phyloP scores from a whole-genome alignment of 2,888 invertebrate species.

The Leptinotarsa rubiginosa region DNA sequence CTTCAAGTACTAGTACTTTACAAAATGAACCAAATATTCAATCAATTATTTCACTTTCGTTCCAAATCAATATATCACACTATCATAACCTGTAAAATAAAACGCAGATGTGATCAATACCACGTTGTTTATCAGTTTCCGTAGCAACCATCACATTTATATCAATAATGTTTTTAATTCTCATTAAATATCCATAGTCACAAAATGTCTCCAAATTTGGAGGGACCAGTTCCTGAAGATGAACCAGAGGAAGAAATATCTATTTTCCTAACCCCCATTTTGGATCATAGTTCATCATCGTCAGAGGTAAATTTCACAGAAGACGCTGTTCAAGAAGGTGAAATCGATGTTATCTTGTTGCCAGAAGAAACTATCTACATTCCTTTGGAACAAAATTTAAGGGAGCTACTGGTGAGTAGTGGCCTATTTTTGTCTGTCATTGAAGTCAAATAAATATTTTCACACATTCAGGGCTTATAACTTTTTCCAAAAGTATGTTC shows the following conservation, averaged over 20 bases:
- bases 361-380: constrained; percentile 33
- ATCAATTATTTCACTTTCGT: too few species aligned
- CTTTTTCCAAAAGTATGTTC: too few species aligned
- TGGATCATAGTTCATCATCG: constrained; percentile 33
- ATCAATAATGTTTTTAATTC: neutral
- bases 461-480: too few species aligned
- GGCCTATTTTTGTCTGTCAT: too few species aligned
- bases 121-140: constrained; percentile 28
- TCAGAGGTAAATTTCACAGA: constrained; percentile 27
- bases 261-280: constrained; percentile 40
- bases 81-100: neutral
- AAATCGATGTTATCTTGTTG: constrained; percentile 22
- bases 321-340: constrained; percentile 23
- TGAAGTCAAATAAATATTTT: too few species aligned
- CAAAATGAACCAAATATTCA: too few species aligned
- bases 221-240: constrained; percentile 36
- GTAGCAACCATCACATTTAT: neutral
- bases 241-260: constrained; percentile 29
- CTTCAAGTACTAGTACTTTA: too few species aligned
- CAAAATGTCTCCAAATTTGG: constrained; percentile 52
- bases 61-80: too few species aligned
- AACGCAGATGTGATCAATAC: constrained; percentile 22
- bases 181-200: neutral
- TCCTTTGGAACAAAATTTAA: constrained; percentile 53
- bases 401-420: constrained; percentile 54